A percentile compares a stretch with the other conserved stretches of the same genome.
phyloP scores from a whole-genome alignment of 2,797 vertebrate genomes.

The Vultur gryphus region DNA sequence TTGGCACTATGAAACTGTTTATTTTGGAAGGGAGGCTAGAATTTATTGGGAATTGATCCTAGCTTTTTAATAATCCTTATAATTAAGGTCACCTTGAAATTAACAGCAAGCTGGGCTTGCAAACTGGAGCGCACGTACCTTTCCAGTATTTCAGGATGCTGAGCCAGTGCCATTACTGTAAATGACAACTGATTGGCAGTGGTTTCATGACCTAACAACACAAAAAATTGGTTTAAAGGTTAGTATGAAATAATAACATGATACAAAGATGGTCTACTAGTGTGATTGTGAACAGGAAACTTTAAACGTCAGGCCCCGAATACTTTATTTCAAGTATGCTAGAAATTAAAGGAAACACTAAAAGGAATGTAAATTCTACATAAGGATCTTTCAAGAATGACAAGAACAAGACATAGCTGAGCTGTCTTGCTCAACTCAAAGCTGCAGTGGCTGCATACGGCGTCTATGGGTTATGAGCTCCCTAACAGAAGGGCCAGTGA shows the following conservation, averaged over 20 bases:
- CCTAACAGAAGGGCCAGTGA: not conserved
- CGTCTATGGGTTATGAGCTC: not conserved
- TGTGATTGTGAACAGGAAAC: not conserved
- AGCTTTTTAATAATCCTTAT: not conserved
- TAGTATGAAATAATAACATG: not conserved
- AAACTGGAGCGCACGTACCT: slow-evolving; percentile 66
- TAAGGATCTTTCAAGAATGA: not conserved
- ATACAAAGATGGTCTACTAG: not conserved
- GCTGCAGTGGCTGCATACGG: not conserved
- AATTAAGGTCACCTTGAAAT: not conserved
- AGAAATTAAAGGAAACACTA: not conserved
- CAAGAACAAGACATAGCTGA: not conserved
- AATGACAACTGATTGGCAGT: slow-evolving; percentile 88
- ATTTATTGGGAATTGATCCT: not conserved
- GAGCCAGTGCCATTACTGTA: slow-evolving; percentile 85
- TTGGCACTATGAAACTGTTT: not conserved
- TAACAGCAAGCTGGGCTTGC: not conserved
- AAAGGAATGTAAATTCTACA: rapidly evolving
- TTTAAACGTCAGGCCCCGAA: not conserved
- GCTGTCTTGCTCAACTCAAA: not conserved
- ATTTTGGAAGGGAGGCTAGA: not conserved
- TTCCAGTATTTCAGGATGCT: slow-evolving; percentile 83
- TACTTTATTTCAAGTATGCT: not conserved
- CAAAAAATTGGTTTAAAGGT: not conserved
- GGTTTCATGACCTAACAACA: slow-evolving; percentile 86